These are phyloP conservation scores for Hylyphantes graminicola DNA, from an alignment of 1,140 invertebrate species.

Conservation along the genomic window DNA sequence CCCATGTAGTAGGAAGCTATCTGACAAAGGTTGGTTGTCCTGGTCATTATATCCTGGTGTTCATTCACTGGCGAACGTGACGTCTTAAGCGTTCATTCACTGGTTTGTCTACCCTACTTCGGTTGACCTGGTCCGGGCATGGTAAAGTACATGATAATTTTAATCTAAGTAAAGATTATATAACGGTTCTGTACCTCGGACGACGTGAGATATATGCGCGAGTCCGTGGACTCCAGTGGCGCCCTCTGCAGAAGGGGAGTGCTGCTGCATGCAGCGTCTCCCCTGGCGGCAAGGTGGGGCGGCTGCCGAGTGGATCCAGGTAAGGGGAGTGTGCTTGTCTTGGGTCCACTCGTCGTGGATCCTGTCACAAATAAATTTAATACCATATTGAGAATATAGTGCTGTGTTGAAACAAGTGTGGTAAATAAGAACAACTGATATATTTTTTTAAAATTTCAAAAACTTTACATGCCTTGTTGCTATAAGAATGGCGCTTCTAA, in stretches of 20 bases:
- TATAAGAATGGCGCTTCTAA: too few species aligned
- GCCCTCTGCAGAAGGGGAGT: slow-evolving; percentile 75
- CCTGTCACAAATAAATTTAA: slow-evolving; percentile 25
- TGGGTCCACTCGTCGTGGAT: slow-evolving; percentile 43
- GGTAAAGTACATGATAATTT: too few species aligned
- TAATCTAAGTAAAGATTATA: background rate
- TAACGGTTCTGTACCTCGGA: slow-evolving; percentile 85
- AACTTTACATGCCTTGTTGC: too few species aligned
- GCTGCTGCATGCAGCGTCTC: slow-evolving; percentile 5
- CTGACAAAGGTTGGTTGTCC: too few species aligned
- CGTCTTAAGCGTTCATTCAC: too few species aligned
- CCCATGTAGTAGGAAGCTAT: too few species aligned
- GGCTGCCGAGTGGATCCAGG: slow-evolving; percentile 49
- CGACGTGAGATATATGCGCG: slow-evolving; percentile 90
- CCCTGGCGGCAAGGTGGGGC: slow-evolving; percentile 50
- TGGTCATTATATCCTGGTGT: too few species aligned
- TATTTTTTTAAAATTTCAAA: too few species aligned
- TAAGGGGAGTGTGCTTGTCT: slow-evolving; percentile 55
- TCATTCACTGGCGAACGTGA: too few species aligned
- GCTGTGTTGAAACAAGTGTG: background rate
- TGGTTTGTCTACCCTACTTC: too few species aligned
- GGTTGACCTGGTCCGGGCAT: too few species aligned
- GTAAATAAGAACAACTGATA: background rate
- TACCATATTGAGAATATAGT: background rate
- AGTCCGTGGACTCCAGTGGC: slow-evolving; percentile 92